Evolutionary conservation across 2,797 vertebrate genomes (phyloP).

Genomic region (Microhierax caerulescens): DNA sequence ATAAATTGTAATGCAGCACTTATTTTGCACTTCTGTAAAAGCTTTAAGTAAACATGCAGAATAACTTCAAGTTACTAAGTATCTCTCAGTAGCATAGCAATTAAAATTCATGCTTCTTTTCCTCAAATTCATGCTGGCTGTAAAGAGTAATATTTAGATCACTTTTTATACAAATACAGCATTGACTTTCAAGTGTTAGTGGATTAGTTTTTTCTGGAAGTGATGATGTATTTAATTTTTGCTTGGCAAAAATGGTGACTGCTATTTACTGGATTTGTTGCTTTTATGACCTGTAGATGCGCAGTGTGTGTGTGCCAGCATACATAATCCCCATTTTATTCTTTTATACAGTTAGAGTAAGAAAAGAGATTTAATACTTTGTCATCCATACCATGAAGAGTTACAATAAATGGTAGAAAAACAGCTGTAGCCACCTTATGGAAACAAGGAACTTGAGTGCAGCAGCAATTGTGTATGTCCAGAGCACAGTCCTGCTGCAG

Average conservation of each 20-base stretch:
- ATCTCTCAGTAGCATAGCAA: not conserved
- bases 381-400: not conserved
- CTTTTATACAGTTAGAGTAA: not conserved
- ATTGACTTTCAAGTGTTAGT: not conserved
- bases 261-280: conserved; percentile 20
- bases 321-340: not conserved
- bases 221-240: conserved; percentile 6
- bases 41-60: not conserved
- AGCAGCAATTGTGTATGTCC: rapidly evolving
- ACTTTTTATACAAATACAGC: not conserved
- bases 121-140: not conserved
- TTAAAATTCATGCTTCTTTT: not conserved
- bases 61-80: not conserved
- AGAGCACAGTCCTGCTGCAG: not conserved
- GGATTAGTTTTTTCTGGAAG: not conserved
- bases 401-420: not conserved
- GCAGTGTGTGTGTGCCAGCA: not conserved
- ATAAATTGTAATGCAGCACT: not conserved
- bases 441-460: not conserved
- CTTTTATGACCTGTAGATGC: conserved; percentile 32
- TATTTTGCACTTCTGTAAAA: not conserved
- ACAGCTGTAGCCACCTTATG: not conserved
- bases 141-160: not conserved
- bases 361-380: not conserved
- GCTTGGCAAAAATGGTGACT: not conserved